Base-by-base conservation (phyloP, 2,888 invertebrate genomes). In the Andrena trimmerana region DNA sequence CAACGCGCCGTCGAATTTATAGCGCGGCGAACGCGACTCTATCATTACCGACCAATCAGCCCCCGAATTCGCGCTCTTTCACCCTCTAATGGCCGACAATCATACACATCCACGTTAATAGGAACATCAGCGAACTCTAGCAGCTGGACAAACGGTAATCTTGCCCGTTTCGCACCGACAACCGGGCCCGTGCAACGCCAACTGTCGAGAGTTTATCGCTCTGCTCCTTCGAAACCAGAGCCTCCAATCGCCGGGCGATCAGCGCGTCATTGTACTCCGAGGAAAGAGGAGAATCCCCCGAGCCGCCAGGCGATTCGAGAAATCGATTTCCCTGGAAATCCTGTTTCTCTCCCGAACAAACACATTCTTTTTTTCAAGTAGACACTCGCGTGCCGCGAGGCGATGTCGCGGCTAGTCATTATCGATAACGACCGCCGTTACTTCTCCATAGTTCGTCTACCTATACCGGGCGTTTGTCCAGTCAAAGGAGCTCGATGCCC, bases 351-450 rank as follows among this genome's bases (percentile, higher is more conserved):
- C 27, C 27, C 57, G 73, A 71, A 27, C 20, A 60, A 76, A 76
- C 48, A 36, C 42, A n/a, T 29, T 10, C 0, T 24, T 42, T 65
- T 24, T 16, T 29, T 24, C 36, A 20, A 77, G 20, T 20, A 4
- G 16, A 66, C 16, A 31, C 62, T 78, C 42, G 78, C 78, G 65
- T 78, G 79, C 20, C 57, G 1, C 48, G 57, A 7, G 4, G 42
- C 52, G 27, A 73, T 29, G 66, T 67, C 52, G 74, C 67, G 60
- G 50, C 69, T 52, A 36, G 69, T 76, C 83, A 86, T 83, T 79
- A 86, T 20, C 86, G 85, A 79, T 86, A 86, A 74, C 79, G 76
- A 71, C 71, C 33, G 67, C 42, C 48, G 62, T 10, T 70, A 69
- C 62, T 73, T 85, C 57, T 42, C 72, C 76, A 54, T 52, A 66